Conservation (phyloP, 2,888 invertebrate genomes). For the Euplexia lucipara region DNA sequence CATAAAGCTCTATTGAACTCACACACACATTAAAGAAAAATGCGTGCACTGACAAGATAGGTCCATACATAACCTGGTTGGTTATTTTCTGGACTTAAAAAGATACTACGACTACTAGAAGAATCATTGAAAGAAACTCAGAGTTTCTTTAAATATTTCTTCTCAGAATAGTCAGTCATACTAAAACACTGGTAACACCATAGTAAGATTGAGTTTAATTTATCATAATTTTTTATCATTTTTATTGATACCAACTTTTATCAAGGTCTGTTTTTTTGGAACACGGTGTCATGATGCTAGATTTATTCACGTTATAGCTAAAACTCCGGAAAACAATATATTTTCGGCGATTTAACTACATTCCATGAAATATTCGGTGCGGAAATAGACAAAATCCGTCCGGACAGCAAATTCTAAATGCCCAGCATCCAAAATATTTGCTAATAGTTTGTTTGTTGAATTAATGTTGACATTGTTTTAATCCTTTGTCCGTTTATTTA, state of each 20-base stretch:
- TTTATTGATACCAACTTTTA: not conserved
- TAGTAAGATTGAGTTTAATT: too few relatives aligned
- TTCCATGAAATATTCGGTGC: constrained; percentile 24
- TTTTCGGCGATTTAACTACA: constrained; percentile 14
- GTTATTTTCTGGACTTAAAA: too few relatives aligned
- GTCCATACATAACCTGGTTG: too few relatives aligned
- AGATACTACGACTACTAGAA: too few relatives aligned
- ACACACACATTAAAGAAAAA: too few relatives aligned
- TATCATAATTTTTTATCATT: too few relatives aligned
- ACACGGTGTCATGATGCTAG: not conserved
- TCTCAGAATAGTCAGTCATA: too few relatives aligned
- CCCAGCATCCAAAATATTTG: not conserved
- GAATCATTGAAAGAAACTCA: too few relatives aligned
- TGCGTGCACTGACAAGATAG: too few relatives aligned
- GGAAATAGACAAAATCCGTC: constrained; percentile 8
- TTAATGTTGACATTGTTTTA: not conserved
- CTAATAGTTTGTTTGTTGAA: not conserved
- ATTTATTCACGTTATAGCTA: constrained; percentile 5
- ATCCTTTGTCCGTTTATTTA: constrained; percentile 1
- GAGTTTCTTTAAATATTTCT: too few relatives aligned
- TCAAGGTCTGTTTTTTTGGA: not conserved
- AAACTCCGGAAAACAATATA: constrained; percentile 26
- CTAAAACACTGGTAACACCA: too few relatives aligned
- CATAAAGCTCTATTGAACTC: too few relatives aligned
- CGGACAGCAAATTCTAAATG: constrained; percentile 20